Percentiles rank a stretch among this genome's conserved stretches.
These are phyloP conservation scores for Melanotaenia trifasciata DNA, from an alignment of 2,797 vertebrate species.

Conservation along the genomic window DNA sequence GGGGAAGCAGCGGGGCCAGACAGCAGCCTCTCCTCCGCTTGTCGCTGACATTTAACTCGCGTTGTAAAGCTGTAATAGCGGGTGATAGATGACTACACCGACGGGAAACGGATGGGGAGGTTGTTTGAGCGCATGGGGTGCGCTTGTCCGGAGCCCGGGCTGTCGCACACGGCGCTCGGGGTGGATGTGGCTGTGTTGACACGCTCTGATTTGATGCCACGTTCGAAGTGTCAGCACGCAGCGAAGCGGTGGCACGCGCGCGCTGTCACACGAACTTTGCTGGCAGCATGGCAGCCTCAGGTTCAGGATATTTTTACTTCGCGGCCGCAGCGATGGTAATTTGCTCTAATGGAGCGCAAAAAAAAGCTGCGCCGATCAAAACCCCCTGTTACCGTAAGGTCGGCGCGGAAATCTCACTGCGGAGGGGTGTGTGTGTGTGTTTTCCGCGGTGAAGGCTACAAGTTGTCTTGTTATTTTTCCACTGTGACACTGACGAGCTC, in stretches of 20 bases:
- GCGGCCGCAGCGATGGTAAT: slow-evolving; percentile 21
- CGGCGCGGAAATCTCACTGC: slow-evolving; percentile 62
- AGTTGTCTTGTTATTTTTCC: slow-evolving; percentile 63
- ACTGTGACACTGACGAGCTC: slow-evolving; percentile 34
- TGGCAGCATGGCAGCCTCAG: slow-evolving; percentile 58
- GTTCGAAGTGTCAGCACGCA: slow-evolving; percentile 40
- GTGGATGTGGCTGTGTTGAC: neutral
- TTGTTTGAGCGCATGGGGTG: neutral
- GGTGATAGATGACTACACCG: neutral
- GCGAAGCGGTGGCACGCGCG: slow-evolving; percentile 13
- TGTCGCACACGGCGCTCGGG: neutral
- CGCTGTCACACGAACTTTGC: slow-evolving; percentile 64
- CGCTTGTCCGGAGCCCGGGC: slow-evolving; percentile 4
- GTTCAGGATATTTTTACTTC: neutral
- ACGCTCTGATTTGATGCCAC: slow-evolving; percentile 13
- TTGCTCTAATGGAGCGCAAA: slow-evolving; percentile 52
- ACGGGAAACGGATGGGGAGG: neutral
- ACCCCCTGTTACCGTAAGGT: slow-evolving; percentile 47
- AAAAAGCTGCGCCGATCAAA: slow-evolving; percentile 43
- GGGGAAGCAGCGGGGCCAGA: slow-evolving; percentile 8
- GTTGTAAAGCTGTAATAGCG: slow-evolving; percentile 14
- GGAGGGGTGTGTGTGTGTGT: slow-evolving; percentile 12
- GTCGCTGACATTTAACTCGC: slow-evolving; percentile 1
- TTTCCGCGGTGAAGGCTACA: slow-evolving; percentile 57
- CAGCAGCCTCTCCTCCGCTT: slow-evolving; percentile 19